Conservation (phyloP, 2,797 vertebrate species). For the Anas georgica region DNA sequence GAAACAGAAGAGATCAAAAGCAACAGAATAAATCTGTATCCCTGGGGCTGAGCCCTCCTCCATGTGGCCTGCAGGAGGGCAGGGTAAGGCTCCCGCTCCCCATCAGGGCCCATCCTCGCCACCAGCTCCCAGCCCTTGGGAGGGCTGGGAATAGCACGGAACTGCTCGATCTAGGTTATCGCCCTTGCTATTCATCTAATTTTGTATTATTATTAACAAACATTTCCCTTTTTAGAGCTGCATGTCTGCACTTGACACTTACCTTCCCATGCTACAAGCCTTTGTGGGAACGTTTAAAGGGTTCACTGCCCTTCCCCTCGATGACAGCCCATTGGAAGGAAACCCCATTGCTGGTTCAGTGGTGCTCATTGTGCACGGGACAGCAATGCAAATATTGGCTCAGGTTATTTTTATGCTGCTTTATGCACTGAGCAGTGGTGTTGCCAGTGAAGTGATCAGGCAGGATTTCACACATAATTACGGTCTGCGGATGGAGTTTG, state of each 20-base stretch:
- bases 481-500: background rate
- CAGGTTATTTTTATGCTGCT: background rate
- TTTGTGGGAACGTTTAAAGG: background rate
- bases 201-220: background rate
- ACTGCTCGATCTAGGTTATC: background rate
- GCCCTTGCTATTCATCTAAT: background rate
- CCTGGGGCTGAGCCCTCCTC: background rate
- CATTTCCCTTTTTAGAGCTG: background rate
- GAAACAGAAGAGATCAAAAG: background rate
- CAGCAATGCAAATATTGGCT: background rate
- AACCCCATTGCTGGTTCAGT: background rate
- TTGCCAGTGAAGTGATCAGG: background rate
- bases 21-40: background rate
- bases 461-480: background rate
- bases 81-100: background rate
- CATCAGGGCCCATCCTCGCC: background rate
- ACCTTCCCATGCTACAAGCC: background rate
- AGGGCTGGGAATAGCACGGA: background rate
- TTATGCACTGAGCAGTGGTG: background rate
- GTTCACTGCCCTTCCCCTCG: background rate
- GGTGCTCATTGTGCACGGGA: background rate
- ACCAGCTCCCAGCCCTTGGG: background rate
- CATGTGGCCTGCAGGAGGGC: background rate
- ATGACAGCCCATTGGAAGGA: background rate
- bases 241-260: fast-evolving